phyloP scores from a whole-genome alignment of 2,797 vertebrate species.

The Erethizon dorsatum region DNA sequence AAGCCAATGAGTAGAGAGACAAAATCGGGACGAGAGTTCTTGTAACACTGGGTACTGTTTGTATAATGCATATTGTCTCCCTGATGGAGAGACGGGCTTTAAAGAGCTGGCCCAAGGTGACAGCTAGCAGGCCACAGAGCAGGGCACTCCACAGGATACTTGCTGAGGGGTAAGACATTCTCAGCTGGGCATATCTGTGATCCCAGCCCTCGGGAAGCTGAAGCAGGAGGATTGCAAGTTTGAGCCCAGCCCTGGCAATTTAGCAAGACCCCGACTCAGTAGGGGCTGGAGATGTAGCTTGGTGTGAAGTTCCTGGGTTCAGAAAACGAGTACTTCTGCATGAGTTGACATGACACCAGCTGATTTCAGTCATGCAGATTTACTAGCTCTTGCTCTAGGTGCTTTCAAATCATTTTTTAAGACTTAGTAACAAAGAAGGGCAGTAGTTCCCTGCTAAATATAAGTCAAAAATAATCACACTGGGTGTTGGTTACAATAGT shows the following conservation, averaged over 20 bases:
- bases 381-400: neutral
- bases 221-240: neutral
- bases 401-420: slow-evolving; percentile 8
- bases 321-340: neutral
- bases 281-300: neutral
- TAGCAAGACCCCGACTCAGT: neutral
- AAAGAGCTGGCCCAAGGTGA: neutral
- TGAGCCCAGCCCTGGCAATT: neutral
- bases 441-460: neutral
- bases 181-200: neutral
- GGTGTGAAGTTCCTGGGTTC: neutral
- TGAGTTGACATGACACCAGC: neutral
- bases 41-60: neutral
- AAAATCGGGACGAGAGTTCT: neutral
- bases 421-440: neutral
- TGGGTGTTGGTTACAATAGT: neutral
- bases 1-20: neutral
- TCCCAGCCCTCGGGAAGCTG: neutral
- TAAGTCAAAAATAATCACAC: neutral
- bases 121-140: neutral
- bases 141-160: neutral
- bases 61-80: neutral
- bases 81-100: neutral
- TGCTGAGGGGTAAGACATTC: neutral
- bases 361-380: neutral